Base-by-base conservation (phyloP, 2,888 invertebrate species). In the Rhopalosiphum nymphaeae region DNA sequence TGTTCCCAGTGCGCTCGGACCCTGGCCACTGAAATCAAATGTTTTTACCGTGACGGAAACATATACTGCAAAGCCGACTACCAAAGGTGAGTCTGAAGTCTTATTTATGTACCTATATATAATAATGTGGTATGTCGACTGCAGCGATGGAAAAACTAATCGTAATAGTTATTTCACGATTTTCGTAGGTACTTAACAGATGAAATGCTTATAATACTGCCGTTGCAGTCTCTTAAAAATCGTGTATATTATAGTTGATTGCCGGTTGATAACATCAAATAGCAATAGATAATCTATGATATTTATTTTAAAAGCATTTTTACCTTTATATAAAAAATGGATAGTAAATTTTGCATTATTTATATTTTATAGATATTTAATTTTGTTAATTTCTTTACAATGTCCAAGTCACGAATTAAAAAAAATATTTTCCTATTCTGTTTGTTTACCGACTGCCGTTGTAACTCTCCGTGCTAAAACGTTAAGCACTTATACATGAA, bases 1-100 rank as follows among this genome's bases (percentile, higher is more conserved):
- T 99, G 99, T 96, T 98, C 97, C 96, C 98, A 98, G 96, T 99
- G 99, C 96, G 97, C 98, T 95, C 97, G 98, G 96, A 97, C 98
- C 10, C 97, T 99, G 95, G 99, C 99, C 96, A 97, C 98, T 3
- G 98, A 99, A 96, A 97, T 98, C 96, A 98, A 99, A 95, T 99
- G 99, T 96, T 99, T 98, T 96, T 98, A 98, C 95, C 97, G 98
- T 95, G 98, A 99, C 96, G 98, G 98, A 95, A 98, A 98, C 96
- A 99, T 99, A 95, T 99, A 98, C 96, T 99, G 99, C 97, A 99
- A 98, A 96, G 98, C 98, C 96, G 99, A 99, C 96, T 99, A 99
- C 96, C 98, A 98, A 97, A 98, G 98, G 99, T 99, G 96, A 89
- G 67, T 0, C 53, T 10, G 0, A 9, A 0, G 78, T 29, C 29